phyloP scores from a whole-genome alignment of 2,888 invertebrate species.

The Parthenolecanium corni region DNA sequence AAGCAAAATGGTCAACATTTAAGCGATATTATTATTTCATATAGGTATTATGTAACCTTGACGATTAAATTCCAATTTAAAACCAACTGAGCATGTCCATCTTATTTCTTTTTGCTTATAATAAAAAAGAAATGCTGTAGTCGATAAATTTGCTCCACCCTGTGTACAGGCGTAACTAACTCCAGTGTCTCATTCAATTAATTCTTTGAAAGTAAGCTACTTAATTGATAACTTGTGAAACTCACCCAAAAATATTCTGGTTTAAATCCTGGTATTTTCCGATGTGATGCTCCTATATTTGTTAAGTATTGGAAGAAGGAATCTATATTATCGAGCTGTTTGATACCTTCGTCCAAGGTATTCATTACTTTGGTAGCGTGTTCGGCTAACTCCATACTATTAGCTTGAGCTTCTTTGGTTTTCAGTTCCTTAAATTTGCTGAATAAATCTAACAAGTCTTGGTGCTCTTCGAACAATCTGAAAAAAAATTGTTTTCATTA shows the following conservation, averaged over 20 bases:
- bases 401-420: slow-evolving; percentile 67
- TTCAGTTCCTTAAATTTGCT: slow-evolving; percentile 66
- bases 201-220: too few species aligned
- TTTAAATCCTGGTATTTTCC: slow-evolving; percentile 72
- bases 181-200: too few species aligned
- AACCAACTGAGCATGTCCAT: too few species aligned
- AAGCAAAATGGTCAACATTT: too few species aligned
- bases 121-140: too few species aligned
- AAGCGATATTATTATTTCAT: too few species aligned
- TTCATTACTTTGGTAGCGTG: slow-evolving; percentile 84
- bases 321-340: slow-evolving; percentile 72
- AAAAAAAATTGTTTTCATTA: slow-evolving; percentile 19
- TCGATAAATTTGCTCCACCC: too few species aligned
- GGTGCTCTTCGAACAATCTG: slow-evolving; percentile 78
- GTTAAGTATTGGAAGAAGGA: slow-evolving; percentile 70
- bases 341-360: slow-evolving; percentile 78
- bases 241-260: slow-evolving; percentile 80
- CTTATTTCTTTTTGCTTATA: too few species aligned
- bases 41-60: too few species aligned
- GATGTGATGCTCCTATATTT: slow-evolving; percentile 71
- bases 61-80: too few species aligned
- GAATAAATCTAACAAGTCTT: slow-evolving; percentile 64
- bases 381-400: slow-evolving; percentile 69
- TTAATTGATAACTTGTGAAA: slow-evolving; percentile 31
- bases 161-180: too few species aligned